Evolutionary conservation across 53 echinoderm and acorn worm genomes (phyloP).

Genomic region (Henricia sp.): DNA sequence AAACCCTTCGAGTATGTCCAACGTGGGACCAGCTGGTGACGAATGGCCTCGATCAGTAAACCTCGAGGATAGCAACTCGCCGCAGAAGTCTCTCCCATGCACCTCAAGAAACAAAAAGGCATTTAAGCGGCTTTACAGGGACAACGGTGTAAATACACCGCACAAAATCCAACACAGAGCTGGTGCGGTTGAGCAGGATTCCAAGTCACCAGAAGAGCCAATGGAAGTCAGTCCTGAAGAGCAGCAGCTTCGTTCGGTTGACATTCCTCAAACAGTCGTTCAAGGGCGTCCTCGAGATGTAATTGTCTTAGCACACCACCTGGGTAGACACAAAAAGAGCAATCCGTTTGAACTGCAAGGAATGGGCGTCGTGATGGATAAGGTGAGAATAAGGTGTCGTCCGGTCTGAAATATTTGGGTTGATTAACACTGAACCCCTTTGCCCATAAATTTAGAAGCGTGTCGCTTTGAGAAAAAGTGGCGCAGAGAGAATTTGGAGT

Average conservation of each 20-base stretch:
- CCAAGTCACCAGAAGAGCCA: too few relatives aligned
- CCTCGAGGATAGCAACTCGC: background rate
- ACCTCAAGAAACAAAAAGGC: background rate
- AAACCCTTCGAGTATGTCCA: background rate
- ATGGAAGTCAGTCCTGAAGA: too few relatives aligned
- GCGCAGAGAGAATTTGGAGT: too few relatives aligned
- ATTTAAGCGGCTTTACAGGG: background rate
- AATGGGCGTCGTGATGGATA: background rate
- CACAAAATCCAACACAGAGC: background rate
- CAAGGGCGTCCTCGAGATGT: background rate
- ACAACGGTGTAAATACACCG: background rate
- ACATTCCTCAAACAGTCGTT: background rate
- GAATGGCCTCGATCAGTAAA: background rate
- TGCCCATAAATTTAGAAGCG: too few relatives aligned
- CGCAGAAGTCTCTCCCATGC: background rate
- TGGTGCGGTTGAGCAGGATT: too few relatives aligned
- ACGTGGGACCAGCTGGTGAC: conserved; percentile 1
- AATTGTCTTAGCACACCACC: background rate
- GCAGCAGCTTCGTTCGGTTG: background rate
- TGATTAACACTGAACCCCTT: too few relatives aligned
- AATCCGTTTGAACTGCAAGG: background rate
- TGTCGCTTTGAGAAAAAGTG: too few relatives aligned
- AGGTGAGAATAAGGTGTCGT: background rate
- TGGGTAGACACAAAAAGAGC: background rate
- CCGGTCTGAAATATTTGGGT: too few relatives aligned